phyloP scores from a whole-genome alignment of 1,140 invertebrate species.

The Drosophila paulistorum region DNA sequence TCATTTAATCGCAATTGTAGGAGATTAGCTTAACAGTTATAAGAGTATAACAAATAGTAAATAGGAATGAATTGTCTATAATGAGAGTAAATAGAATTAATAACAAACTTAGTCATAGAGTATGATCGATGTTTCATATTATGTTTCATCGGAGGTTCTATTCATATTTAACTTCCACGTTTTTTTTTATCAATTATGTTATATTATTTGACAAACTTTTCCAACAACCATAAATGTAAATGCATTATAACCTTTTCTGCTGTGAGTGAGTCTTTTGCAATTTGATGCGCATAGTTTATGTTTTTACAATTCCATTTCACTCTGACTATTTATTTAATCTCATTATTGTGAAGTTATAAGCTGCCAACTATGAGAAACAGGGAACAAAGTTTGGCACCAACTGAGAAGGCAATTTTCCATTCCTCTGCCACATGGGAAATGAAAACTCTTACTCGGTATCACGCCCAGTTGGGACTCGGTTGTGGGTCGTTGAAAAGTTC shows the following conservation, averaged over 20 bases:
- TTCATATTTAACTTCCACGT: too few species aligned
- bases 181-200: too few species aligned
- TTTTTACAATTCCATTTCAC: not conserved
- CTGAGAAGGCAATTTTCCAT: constrained; percentile 7
- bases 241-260: not conserved
- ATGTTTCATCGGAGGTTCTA: too few species aligned
- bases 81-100: not conserved
- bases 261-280: not conserved
- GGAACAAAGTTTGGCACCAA: constrained; percentile 1
- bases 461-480: not conserved
- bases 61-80: not conserved
- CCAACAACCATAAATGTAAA: too few species aligned
- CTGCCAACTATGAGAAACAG: not conserved
- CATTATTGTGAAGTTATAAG: constrained; percentile 6
- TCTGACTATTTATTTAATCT: constrained; percentile 3
- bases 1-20: not conserved
- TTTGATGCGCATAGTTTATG: constrained; percentile 5
- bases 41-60: not conserved
- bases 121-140: too few species aligned
- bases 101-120: too few species aligned
- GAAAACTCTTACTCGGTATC: not conserved
- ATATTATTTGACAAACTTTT: too few species aligned
- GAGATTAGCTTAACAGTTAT: not conserved
- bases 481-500: constrained; percentile 8
- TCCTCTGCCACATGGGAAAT: constrained; percentile 15